phyloP scores from a whole-genome alignment of 2,113 vertebrate genomes.

The Grus americana region DNA sequence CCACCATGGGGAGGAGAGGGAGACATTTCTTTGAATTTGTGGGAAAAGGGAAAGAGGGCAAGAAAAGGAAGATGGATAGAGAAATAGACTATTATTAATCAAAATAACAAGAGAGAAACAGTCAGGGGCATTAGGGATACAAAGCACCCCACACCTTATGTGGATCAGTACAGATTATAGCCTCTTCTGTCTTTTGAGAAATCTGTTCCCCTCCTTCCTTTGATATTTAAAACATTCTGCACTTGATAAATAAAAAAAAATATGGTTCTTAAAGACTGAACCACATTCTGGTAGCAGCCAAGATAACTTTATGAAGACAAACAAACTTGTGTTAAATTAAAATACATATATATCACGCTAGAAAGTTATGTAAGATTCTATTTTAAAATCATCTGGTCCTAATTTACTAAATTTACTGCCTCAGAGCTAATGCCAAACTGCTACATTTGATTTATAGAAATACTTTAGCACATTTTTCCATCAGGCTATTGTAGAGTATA shows the following conservation, averaged over 20 bases:
- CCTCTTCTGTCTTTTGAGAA: not conserved
- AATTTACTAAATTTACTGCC: constrained; percentile 81
- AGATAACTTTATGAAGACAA: constrained; percentile 65
- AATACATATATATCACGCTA: constrained; percentile 15
- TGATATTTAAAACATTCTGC: constrained; percentile 13
- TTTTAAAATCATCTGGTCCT: constrained; percentile 83
- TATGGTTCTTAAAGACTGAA: not conserved
- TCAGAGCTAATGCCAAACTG: constrained; percentile 73
- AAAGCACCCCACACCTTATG: not conserved
- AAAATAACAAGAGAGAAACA: not conserved
- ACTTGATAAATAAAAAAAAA: constrained; percentile 37
- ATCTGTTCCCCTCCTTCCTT: not conserved
- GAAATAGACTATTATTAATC: not conserved
- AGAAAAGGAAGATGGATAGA: not conserved
- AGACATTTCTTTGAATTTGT: not conserved
- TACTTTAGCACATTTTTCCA: constrained; percentile 82
- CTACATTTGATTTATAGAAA: constrained; percentile 83
- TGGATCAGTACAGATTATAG: not conserved
- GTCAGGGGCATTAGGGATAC: not conserved
- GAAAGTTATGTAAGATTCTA: constrained; percentile 82
- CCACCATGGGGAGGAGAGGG: not conserved
- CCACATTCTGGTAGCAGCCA: constrained; percentile 57
- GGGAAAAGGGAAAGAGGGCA: not conserved
- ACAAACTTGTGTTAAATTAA: constrained; percentile 62
- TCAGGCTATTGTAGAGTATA: constrained; percentile 72